Percentiles rank a stretch among this genome's conserved stretches.
These are phyloP conservation scores for Enteromius unitaeniatus DNA, from an alignment of 2,797 vertebrate genomes.

Conservation along the genomic window DNA sequence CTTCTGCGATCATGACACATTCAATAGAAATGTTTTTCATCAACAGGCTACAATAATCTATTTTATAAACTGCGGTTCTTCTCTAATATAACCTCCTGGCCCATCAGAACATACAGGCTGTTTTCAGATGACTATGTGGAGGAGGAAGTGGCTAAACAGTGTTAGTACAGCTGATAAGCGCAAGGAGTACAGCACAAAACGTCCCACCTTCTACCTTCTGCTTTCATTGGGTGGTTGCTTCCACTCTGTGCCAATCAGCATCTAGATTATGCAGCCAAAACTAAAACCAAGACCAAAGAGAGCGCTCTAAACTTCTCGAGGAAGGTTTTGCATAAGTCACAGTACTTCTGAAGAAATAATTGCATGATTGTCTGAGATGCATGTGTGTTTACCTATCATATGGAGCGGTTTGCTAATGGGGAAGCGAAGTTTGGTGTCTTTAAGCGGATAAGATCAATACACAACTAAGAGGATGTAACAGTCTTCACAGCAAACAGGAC, in stretches of 20 bases:
- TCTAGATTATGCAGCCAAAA: conserved; percentile 7
- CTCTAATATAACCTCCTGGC: neutral
- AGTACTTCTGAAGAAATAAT: neutral
- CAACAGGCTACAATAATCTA: neutral
- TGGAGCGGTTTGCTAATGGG: neutral
- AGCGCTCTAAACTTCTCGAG: neutral
- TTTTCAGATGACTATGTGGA: neutral
- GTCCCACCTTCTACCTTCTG: neutral
- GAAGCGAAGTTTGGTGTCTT: neutral
- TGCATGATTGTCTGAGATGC: neutral
- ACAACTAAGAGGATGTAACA: conserved; percentile 1
- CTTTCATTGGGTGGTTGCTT: neutral
- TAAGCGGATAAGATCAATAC: neutral
- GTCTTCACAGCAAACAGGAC: neutral
- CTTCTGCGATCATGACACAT: neutral
- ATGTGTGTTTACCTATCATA: neutral
- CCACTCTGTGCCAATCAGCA: neutral
- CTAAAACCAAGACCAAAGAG: neutral
- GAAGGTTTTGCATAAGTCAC: neutral
- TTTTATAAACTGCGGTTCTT: neutral
- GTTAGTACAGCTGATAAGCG: conserved; percentile 7
- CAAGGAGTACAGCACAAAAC: conserved; percentile 9
- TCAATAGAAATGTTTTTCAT: conserved; percentile 2
- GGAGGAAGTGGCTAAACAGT: neutral
- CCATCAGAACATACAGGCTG: neutral